phyloP scores from a whole-genome alignment of 2,797 vertebrate species.

The Acomys russatus region DNA sequence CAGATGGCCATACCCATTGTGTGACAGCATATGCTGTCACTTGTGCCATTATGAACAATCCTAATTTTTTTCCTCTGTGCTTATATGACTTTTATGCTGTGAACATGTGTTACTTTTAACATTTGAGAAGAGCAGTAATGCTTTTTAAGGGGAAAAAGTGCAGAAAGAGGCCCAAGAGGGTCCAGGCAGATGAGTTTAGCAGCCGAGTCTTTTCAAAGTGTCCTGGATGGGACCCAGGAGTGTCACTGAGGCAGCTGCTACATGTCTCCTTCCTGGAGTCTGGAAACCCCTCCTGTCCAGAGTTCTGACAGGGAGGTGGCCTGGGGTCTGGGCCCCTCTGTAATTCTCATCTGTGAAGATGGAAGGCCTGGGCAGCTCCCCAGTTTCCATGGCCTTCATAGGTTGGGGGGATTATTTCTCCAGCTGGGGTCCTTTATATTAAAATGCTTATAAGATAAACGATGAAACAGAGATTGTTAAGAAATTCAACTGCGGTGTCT shows the following conservation, averaged over 20 bases:
- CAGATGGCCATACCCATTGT: background rate
- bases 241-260: background rate
- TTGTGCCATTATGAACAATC: rapidly evolving
- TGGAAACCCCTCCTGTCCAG: background rate
- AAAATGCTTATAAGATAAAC: background rate
- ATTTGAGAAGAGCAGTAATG: background rate
- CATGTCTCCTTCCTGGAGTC: background rate
- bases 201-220: background rate
- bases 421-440: slow-evolving; percentile 65
- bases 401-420: slow-evolving; percentile 3
- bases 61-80: background rate
- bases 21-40: rapidly evolving
- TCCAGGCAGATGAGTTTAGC: slow-evolving; percentile 20
- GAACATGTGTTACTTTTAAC: slow-evolving; percentile 4
- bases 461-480: background rate
- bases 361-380: background rate
- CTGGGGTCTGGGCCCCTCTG: slow-evolving; percentile 17
- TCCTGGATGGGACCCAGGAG: slow-evolving; percentile 46
- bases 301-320: background rate
- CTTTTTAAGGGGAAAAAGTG: background rate
- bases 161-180: background rate
- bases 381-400: background rate
- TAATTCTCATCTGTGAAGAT: background rate
- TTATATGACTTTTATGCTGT: background rate
- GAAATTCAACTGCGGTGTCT: background rate